Conservation (phyloP, 2,797 vertebrate genomes). For the Somateria mollissima region DNA sequence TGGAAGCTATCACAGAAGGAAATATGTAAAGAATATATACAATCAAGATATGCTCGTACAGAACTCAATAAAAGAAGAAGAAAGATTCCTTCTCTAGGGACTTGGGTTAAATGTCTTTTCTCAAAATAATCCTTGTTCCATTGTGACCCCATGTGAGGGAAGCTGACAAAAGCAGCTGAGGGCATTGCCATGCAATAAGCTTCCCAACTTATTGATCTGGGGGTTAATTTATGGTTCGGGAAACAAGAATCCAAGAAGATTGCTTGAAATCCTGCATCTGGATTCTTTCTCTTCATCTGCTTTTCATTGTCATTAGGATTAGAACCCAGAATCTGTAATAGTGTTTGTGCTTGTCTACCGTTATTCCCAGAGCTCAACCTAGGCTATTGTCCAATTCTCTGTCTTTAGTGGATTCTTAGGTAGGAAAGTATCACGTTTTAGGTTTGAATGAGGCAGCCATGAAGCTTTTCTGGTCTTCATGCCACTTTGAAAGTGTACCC, state of each 20-base stretch:
- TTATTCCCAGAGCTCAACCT: neutral
- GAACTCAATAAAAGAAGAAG: constrained; percentile 17
- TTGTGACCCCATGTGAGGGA: constrained; percentile 8
- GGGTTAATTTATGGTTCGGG: constrained; percentile 62
- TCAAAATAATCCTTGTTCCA: constrained; percentile 42
- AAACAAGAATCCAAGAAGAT: constrained; percentile 39
- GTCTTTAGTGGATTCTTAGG: constrained; percentile 1
- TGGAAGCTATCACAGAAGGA: constrained; percentile 48
- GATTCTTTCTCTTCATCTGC: constrained; percentile 17
- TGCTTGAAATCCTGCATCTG: constrained; percentile 43
- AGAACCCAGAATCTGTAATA: constrained; percentile 1
- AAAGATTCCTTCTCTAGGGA: neutral
- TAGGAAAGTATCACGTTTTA: constrained; percentile 13
- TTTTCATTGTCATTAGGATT: constrained; percentile 43
- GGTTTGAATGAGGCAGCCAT: neutral
- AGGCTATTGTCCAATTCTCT: neutral
- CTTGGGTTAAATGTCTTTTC: constrained; percentile 41
- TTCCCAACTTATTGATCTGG: constrained; percentile 45
- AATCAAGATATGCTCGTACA: constrained; percentile 18
- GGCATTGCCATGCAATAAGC: constrained; percentile 32
- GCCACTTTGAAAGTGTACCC: neutral
- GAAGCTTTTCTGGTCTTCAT: neutral
- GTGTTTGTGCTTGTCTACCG: neutral
- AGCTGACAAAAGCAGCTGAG: constrained; percentile 43
- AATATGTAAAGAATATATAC: constrained; percentile 50